Conservation (phyloP, 53 echinoderm and acorn worm species). For the Temnopleurus reevesii region DNA sequence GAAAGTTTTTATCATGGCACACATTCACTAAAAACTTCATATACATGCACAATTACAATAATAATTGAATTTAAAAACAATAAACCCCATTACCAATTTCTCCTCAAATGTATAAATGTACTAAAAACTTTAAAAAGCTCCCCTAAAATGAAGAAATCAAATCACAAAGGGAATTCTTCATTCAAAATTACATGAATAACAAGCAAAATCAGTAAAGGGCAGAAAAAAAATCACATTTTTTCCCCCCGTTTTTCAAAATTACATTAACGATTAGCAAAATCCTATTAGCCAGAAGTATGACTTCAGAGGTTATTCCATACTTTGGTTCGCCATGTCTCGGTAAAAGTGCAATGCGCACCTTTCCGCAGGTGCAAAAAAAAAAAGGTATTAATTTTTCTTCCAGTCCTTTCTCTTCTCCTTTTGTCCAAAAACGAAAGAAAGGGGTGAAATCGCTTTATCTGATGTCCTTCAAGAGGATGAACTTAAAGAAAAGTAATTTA, state of each 20-base stretch:
- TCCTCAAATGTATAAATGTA: not conserved
- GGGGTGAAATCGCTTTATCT: slow-evolving; percentile 40
- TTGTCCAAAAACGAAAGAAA: not conserved
- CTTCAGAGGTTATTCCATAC: not conserved
- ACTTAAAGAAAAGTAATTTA: slow-evolving; percentile 47
- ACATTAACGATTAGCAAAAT: not conserved
- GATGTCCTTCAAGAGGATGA: slow-evolving; percentile 46
- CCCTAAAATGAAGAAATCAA: not conserved
- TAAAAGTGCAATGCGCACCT: slow-evolving; percentile 5
- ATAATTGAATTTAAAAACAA: too few relatives aligned
- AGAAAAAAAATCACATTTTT: too few relatives aligned
- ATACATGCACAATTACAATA: too few relatives aligned
- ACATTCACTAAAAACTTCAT: not conserved
- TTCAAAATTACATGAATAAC: too few relatives aligned
- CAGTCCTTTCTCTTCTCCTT: not conserved
- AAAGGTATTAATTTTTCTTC: not conserved
- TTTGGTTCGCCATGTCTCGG: not conserved
- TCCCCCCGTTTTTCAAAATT: too few relatives aligned
- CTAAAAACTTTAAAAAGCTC: not conserved
- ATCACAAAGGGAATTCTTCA: not conserved
- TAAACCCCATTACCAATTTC: not conserved
- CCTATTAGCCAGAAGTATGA: not conserved
- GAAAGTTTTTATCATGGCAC: not conserved
- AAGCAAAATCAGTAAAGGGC: too few relatives aligned
- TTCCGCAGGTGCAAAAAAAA: not conserved